A percentile compares a stretch with the other conserved stretches of the same genome.
phyloP scores from a whole-genome alignment of 1,140 invertebrate genomes.

The Ectropis grisescens region DNA sequence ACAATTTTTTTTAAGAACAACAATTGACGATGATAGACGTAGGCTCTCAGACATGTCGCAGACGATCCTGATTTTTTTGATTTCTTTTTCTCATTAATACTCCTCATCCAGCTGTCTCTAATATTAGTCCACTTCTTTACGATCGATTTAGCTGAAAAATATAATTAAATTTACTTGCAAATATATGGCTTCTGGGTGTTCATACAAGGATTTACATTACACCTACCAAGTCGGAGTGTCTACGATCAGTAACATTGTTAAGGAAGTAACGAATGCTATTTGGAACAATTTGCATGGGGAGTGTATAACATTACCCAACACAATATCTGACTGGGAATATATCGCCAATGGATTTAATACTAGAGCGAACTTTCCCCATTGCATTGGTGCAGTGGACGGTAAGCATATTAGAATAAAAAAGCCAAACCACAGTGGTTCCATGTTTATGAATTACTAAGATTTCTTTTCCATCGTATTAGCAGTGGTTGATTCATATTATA shows the following conservation, averaged over 20 bases:
- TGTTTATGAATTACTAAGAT: constrained; percentile 1
- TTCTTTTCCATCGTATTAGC: constrained; percentile 2
- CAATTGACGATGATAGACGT: no score
- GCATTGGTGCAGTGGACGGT: constrained; percentile 1
- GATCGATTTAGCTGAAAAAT: constrained; percentile 2
- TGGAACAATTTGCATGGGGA: constrained; percentile 1
- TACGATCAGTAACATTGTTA: constrained; percentile 1
- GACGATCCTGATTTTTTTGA: no score
- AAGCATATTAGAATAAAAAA: constrained; percentile 4
- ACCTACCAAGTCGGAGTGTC: not conserved
- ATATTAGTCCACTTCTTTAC: constrained; percentile 3
- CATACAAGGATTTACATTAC: not conserved
- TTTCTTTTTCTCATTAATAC: no score
- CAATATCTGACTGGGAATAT: not conserved
- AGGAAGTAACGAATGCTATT: not conserved
- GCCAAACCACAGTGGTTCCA: not conserved
- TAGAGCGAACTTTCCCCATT: constrained; percentile 4
- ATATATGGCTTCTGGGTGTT: not conserved
- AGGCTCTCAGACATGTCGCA: no score
- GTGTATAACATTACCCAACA: not conserved
- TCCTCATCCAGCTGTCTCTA: constrained; percentile 1
- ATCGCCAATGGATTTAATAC: constrained; percentile 2
- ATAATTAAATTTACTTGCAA: constrained; percentile 1
- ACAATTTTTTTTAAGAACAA: no score
- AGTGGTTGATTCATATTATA: constrained; percentile 1